A percentile compares a stretch with the other conserved stretches of the same genome.
Conservation (phyloP, 2,797 vertebrate genomes). For the Gadopsis marmoratus region DNA sequence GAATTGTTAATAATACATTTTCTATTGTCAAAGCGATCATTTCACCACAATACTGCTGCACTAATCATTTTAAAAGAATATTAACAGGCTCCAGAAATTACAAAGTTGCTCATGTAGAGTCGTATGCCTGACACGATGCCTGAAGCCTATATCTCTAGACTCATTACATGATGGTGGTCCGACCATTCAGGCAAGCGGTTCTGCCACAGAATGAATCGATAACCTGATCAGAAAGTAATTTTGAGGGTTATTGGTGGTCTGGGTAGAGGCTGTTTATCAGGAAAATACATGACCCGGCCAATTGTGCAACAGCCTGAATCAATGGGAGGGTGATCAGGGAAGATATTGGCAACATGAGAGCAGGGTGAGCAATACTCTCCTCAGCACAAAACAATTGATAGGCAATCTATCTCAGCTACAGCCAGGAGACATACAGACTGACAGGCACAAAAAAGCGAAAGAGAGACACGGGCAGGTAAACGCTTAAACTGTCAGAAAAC, state of each 20-base stretch:
- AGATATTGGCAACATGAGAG: constrained; percentile 79
- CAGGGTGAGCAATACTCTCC: constrained; percentile 70
- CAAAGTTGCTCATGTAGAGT: neutral
- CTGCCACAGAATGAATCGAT: constrained; percentile 65
- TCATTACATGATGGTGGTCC: constrained; percentile 29
- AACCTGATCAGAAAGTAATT: constrained; percentile 77
- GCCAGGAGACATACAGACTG: constrained; percentile 35
- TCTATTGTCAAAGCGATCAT: neutral
- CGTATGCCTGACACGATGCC: neutral
- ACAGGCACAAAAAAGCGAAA: constrained; percentile 1
- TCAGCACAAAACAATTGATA: constrained; percentile 77
- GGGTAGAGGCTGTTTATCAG: constrained; percentile 67
- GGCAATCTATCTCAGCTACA: constrained; percentile 74
- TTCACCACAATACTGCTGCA: neutral
- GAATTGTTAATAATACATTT: neutral
- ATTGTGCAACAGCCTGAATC: constrained; percentile 67
- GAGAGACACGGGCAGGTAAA: neutral
- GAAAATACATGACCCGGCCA: constrained; percentile 64
- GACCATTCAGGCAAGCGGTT: constrained; percentile 42
- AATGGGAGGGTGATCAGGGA: constrained; percentile 74
- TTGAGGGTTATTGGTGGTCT: constrained; percentile 66
- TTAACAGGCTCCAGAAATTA: neutral
- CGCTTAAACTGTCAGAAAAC: neutral
- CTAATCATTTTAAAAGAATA: neutral
- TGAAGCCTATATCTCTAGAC: neutral